phyloP scores from a whole-genome alignment of 2,888 invertebrate genomes.

The Morpho achilles region DNA sequence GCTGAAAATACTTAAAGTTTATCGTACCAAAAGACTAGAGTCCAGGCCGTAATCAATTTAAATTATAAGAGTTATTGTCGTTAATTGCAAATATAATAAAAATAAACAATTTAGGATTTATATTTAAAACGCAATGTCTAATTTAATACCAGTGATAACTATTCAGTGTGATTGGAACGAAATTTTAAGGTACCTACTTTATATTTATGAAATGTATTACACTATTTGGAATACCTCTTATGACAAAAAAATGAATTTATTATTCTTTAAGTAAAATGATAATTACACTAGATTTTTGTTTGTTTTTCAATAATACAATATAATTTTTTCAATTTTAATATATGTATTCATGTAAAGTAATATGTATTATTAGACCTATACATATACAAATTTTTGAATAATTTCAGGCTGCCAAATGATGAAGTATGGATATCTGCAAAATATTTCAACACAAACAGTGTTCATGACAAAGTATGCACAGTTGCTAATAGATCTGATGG shows the following conservation, averaged over 20 bases:
- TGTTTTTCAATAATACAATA: too few species aligned
- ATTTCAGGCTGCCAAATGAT: slow-evolving; percentile 58
- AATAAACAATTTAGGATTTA: too few species aligned
- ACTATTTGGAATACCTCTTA: neutral
- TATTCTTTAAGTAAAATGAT: too few species aligned
- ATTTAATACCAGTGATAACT: slow-evolving; percentile 55
- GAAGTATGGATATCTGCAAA: slow-evolving; percentile 76
- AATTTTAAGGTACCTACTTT: slow-evolving; percentile 54
- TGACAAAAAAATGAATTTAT: too few species aligned
- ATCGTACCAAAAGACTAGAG: too few species aligned
- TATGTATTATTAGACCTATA: neutral
- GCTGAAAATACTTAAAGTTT: too few species aligned
- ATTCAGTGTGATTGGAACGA: slow-evolving; percentile 79
- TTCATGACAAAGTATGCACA: slow-evolving; percentile 61
- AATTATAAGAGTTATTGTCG: too few species aligned
- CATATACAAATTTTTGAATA: slow-evolving; percentile 4
- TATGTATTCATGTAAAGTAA: neutral
- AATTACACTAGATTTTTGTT: too few species aligned
- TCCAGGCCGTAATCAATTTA: too few species aligned
- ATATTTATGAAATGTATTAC: neutral
- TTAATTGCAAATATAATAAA: too few species aligned
- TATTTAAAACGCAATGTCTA: slow-evolving; percentile 12
- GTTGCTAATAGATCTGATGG: slow-evolving; percentile 48
- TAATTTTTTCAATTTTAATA: too few species aligned
- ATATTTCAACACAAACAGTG: slow-evolving; percentile 54